Evolutionary conservation across 2,888 invertebrate genomes (phyloP).

Genomic region (Cistogaster globosa): DNA sequence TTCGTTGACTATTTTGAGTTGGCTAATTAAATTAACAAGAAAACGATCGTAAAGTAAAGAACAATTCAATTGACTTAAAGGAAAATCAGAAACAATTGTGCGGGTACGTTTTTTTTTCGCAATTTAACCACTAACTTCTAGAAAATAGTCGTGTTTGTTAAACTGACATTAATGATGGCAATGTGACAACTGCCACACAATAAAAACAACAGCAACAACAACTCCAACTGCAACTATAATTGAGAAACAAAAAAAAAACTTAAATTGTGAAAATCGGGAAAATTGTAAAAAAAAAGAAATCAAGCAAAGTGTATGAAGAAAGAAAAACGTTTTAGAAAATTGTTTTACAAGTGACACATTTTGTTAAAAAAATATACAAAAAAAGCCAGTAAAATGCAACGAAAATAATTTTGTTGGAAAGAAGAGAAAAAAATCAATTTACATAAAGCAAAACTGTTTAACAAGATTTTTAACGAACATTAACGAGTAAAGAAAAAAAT

Average conservation of each 20-base stretch:
- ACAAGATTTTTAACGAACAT: constrained; percentile 67
- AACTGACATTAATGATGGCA: constrained; percentile 69
- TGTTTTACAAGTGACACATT: constrained; percentile 73
- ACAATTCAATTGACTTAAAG: not conserved
- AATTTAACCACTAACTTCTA: constrained; percentile 36
- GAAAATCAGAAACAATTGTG: constrained; percentile 49
- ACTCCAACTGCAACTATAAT: not conserved
- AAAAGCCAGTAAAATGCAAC: constrained; percentile 38
- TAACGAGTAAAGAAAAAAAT: constrained; percentile 32
- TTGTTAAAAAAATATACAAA: constrained; percentile 61
- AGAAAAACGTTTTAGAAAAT: constrained; percentile 65
- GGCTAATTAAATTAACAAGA: constrained; percentile 63
- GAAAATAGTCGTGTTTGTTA: constrained; percentile 67
- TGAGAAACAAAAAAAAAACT: constrained; percentile 24
- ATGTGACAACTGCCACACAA: constrained; percentile 69
- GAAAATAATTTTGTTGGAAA: not conserved
- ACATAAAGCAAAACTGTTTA: constrained; percentile 68
- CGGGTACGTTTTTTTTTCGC: constrained; percentile 47
- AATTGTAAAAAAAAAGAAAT: constrained; percentile 26
- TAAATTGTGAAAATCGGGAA: constrained; percentile 41
- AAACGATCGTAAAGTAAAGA: not conserved
- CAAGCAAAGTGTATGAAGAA: constrained; percentile 32
- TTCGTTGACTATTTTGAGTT: constrained; percentile 28
- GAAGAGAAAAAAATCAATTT: constrained; percentile 61
- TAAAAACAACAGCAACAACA: constrained; percentile 38